Base-by-base conservation (phyloP, 2,113 vertebrate species). In the Peromyscus polionotus region DNA sequence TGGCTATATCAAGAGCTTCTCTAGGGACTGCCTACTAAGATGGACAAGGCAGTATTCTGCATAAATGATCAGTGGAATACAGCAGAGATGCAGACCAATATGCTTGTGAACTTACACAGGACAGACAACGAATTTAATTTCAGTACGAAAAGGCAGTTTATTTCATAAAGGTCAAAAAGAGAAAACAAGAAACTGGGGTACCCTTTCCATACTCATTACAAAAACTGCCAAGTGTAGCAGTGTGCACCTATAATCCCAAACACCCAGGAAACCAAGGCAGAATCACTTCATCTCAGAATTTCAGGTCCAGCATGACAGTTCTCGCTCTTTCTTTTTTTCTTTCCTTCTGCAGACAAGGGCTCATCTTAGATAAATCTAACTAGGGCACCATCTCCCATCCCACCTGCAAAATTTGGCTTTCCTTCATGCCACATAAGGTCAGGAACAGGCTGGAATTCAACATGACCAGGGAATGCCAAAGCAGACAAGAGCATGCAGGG, bases 11-110 rank as follows among this genome's bases (percentile, higher is more conserved):
- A 20, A 36, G 3, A 22, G 76, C 39, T 61, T 13, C 87, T 70
- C 31, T 0, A 3, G 59, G 80, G 45, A 13, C n/a, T 0, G 12
- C 16, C 33, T 48, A 19, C 33, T 11, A 24, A 83, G 13, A n/a
- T 0, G 2, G n/a, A 51, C 1, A 65, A 6, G 4, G 19, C 9
- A 16, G 36, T 5, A 57, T 51, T 22, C 54, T 33, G 22, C 26
- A 68, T 33, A 80, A 26, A 33, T 20, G 8, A 45, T 31, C 4
- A 22, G 72, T 5, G 13, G 3, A 42, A 39, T 6, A 39, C 10
- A 28, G 20, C n/a, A 42, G 45, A 54, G 36, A 14, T 12, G 7
- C 16, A 39, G 11, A 7, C 3, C 70, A 86, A 8, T 9, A 5
- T 24, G 19, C 8, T 17, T 33, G 59, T 31, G 39, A 73, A 51